These are phyloP conservation scores for Nymphalis polychloros DNA, from an alignment of 2,888 invertebrate species.

Conservation along the genomic window DNA sequence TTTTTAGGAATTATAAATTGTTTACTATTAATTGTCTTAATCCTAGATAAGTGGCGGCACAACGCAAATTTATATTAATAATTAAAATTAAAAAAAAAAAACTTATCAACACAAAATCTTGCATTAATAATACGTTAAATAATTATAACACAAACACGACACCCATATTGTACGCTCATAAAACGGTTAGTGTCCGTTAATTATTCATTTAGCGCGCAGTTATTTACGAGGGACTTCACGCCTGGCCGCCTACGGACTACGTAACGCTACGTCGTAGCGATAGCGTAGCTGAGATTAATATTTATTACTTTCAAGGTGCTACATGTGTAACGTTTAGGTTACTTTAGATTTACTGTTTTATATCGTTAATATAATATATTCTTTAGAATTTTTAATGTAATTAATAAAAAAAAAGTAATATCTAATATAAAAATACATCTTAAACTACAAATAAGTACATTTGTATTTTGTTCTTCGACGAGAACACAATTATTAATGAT, in stretches of 20 bases:
- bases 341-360: conserved; percentile 12
- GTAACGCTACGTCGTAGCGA: conserved; percentile 39
- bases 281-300: conserved; percentile 31
- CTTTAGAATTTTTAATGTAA: background rate
- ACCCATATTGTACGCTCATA: conserved; percentile 43
- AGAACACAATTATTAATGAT: background rate
- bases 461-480: background rate
- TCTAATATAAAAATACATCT: background rate
- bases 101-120: background rate
- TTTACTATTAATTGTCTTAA: too few relatives aligned
- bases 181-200: conserved; percentile 65
- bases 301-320: conserved; percentile 28
- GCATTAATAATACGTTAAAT: conserved; percentile 2
- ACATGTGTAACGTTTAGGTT: conserved; percentile 24
- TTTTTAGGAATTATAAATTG: too few relatives aligned
- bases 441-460: background rate
- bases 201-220: conserved; percentile 67
- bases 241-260: conserved; percentile 39
- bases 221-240: conserved; percentile 47
- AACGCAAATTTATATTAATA: too few relatives aligned
- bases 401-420: too few relatives aligned
- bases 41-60: too few relatives aligned
- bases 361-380: background rate
- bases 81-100: background rate
- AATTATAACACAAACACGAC: conserved; percentile 29